Conservation (phyloP, 2,797 vertebrate genomes). For the Melanotaenia pygmaea region DNA sequence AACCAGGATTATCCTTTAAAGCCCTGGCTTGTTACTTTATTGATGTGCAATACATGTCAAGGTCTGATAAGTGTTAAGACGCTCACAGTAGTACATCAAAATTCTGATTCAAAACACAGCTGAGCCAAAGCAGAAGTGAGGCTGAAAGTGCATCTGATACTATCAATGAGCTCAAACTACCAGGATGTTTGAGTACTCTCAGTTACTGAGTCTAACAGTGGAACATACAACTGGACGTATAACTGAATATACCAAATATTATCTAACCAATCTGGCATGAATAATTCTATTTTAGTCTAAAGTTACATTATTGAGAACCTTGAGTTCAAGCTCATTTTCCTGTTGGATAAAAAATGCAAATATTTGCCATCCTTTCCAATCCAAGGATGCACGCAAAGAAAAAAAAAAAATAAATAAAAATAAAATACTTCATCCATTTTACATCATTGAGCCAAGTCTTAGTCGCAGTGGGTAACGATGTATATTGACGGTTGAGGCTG, state of each 20-base stretch:
- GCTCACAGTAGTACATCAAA: neutral
- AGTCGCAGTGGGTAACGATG: conserved; percentile 3
- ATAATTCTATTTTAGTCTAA: neutral
- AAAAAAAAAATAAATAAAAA: neutral
- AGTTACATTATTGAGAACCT: neutral
- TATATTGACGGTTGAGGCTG: conserved; percentile 5
- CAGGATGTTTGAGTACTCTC: neutral
- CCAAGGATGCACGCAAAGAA: conserved; percentile 10
- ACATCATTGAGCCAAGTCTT: conserved; percentile 3
- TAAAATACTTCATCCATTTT: conserved; percentile 9
- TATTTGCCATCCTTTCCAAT: neutral
- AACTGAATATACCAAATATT: no score
- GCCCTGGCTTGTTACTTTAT: neutral
- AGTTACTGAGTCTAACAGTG: neutral
- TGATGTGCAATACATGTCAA: neutral
- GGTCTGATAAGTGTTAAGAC: neutral
- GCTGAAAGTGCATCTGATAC: neutral
- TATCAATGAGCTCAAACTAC: neutral
- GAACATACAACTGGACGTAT: neutral
- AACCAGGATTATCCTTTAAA: conserved; percentile 3
- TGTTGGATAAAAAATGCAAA: conserved; percentile 1
- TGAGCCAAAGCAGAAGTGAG: neutral
- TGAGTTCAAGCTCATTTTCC: neutral
- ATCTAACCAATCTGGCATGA: neutral
- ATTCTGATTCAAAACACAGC: neutral